These are phyloP conservation scores for Hydraecia micacea DNA, from an alignment of 2,888 invertebrate species.

Conservation along the genomic window DNA sequence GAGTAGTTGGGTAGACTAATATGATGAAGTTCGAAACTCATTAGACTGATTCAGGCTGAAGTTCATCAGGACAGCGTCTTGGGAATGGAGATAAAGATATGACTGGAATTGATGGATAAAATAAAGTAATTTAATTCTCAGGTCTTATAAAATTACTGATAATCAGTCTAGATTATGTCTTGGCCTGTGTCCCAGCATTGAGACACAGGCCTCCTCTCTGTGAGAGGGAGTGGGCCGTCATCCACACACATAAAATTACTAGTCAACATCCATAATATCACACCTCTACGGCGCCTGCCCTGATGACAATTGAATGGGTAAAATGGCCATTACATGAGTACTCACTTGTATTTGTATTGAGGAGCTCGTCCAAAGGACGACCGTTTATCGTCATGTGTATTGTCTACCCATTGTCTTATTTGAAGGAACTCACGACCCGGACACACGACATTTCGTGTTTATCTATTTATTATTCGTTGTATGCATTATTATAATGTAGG, in stretches of 20 bases:
- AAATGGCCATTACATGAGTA: conserved; percentile 22
- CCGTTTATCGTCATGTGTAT: conserved; percentile 13
- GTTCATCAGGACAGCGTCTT: neutral
- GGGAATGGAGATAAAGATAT: neutral
- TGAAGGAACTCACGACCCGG: conserved; percentile 49
- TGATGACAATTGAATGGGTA: conserved; percentile 7
- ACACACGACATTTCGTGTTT: conserved; percentile 44
- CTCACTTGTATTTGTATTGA: conserved; percentile 7
- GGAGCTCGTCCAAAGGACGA: conserved; percentile 25
- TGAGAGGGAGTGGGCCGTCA: neutral
- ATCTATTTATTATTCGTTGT: conserved; percentile 12
- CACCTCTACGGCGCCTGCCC: neutral
- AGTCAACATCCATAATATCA: neutral
- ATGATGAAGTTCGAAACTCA: neutral
- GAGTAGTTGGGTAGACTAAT: neutral
- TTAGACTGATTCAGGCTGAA: neutral
- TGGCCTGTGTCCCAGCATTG: no score
- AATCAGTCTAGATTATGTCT: neutral
- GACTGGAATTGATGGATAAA: neutral
- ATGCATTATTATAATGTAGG: conserved; percentile 13
- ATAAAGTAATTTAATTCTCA: neutral
- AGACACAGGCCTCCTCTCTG: neutral
- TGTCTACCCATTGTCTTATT: conserved; percentile 37
- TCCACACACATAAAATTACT: neutral
- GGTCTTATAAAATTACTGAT: neutral